Evolutionary conservation across 2,113 vertebrate genomes (phyloP).

Genomic region (Gallinago undulata): DNA sequence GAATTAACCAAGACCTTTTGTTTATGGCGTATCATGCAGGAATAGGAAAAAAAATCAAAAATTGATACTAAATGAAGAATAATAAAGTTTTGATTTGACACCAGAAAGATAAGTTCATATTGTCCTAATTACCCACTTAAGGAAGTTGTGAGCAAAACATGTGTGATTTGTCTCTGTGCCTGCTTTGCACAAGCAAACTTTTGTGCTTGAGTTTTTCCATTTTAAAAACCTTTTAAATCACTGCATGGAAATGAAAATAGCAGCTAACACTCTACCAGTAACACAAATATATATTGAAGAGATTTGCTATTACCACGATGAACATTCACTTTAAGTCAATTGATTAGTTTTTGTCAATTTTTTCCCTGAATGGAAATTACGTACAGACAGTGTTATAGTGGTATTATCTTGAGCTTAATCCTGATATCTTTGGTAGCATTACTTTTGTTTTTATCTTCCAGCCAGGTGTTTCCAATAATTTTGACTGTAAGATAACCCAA

Average conservation of each 20-base stretch:
- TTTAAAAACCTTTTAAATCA: background rate
- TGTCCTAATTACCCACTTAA: background rate
- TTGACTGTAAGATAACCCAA: constrained; percentile 57
- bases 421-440: constrained; percentile 13
- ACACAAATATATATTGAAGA: background rate
- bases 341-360: background rate
- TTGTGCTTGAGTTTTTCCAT: background rate
- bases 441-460: constrained; percentile 27
- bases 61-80: background rate
- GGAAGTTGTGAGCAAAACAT: background rate
- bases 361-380: background rate
- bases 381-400: background rate
- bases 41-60: background rate
- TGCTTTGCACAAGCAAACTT: background rate
- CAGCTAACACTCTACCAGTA: background rate
- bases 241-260: background rate
- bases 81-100: background rate
- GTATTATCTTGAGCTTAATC: background rate
- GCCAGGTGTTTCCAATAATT: constrained; percentile 61
- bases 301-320: background rate
- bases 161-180: background rate
- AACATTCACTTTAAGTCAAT: background rate
- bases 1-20: background rate
- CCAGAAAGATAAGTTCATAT: background rate
- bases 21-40: background rate